Conservation (phyloP, 1,140 invertebrate species). For the Atta texana region DNA sequence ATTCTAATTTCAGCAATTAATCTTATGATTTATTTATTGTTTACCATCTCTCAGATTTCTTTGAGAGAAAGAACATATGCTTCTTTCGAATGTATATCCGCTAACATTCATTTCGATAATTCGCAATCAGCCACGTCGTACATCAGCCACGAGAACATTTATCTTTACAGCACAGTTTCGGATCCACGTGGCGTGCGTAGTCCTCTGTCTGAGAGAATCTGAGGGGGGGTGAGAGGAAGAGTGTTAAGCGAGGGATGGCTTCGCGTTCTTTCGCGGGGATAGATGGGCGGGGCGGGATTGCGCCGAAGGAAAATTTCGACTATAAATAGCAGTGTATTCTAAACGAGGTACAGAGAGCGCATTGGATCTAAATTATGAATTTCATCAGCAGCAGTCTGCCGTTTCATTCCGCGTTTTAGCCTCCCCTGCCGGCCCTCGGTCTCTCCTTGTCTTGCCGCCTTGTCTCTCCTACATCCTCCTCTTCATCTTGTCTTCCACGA, state of each 20-base stretch:
- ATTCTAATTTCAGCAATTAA: slow-evolving; percentile 14
- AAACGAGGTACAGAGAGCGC: slow-evolving; percentile 86
- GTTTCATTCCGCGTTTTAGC: slow-evolving; percentile 86
- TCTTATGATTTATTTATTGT: slow-evolving; percentile 6
- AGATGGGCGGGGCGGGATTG: slow-evolving; percentile 68
- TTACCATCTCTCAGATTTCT: not conserved
- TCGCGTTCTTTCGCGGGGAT: slow-evolving; percentile 45
- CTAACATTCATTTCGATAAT: not conserved
- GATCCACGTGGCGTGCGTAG: slow-evolving; percentile 1
- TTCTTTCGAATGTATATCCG: not conserved
- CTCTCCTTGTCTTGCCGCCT: slow-evolving; percentile 39
- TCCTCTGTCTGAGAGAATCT: slow-evolving; percentile 21
- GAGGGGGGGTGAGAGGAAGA: not conserved
- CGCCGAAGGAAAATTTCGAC: slow-evolving; percentile 85
- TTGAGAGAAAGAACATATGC: not conserved
- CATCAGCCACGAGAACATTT: not conserved
- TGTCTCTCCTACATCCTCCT: slow-evolving; percentile 63
- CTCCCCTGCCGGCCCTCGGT: slow-evolving; percentile 72
- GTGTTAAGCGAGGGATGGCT: slow-evolving; percentile 27
- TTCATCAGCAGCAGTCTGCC: slow-evolving; percentile 86
- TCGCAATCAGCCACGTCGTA: not conserved
- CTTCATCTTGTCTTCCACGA: slow-evolving; percentile 68
- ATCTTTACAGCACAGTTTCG: not conserved
- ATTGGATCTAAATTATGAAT: slow-evolving; percentile 87
- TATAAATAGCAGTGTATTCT: slow-evolving; percentile 87